Evolutionary conservation across 2,888 invertebrate genomes (phyloP), one percentile per base, ranked within the genome.

Genomic region (Proisotoma minuta): DNA sequence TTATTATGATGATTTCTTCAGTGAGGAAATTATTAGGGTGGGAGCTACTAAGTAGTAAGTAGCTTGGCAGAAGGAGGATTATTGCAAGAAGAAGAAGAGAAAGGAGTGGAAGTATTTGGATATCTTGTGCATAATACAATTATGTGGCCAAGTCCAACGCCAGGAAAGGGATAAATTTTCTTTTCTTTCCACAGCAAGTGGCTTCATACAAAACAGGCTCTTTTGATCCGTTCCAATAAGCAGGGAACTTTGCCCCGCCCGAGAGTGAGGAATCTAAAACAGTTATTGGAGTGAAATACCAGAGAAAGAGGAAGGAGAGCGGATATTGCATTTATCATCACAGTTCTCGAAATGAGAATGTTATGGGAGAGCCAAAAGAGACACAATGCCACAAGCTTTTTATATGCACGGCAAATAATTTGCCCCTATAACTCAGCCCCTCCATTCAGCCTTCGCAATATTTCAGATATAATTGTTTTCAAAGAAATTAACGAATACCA

Each of bases 321-420:
- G 71, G 71, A 71, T 71, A 72, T 73, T 71, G 73, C 72, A 73
- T 73, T 73, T 71, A 73, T 73, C 73, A 73, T 73, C 69, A 60
- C 63, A 69, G 65, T 66, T 61, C 69, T 68, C 69, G 66, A 73
- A 70, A 70, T 71, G 72, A 72, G 70, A 71, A 71, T 66, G 66
- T 65, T 66, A 58, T 54, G 58, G 57, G 48, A 62, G 47, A 54
- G 59, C 57, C 62, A 67, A 62, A 60, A 59, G 51, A 56, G 51
- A 63, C 59, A 62, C 59, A 51, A 57, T 43, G 39, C 49, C 26
- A n/a, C 39, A 23, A 59, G 28, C 54, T 62, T 65, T 65, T 61
- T 62, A 66, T 69, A 71, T 69, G 71, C 70, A 68, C 62, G 70
- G 73, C 66, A 70, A 72, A 72, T 73, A 69, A 71, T 71, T 70